phyloP scores from a whole-genome alignment of 2,797 vertebrate species.

The Chelonia mydas region DNA sequence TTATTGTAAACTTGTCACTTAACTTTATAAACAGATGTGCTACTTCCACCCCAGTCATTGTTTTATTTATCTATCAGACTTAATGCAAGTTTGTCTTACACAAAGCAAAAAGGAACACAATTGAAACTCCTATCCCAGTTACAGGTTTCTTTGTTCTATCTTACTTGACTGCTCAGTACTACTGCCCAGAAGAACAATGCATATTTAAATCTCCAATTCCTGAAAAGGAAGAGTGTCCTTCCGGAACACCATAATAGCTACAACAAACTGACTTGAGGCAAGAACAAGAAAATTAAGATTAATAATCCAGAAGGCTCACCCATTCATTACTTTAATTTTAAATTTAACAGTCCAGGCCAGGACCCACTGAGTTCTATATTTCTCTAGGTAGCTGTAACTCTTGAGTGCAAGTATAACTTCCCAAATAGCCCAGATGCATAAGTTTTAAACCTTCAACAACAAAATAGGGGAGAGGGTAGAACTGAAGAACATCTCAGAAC shows the following conservation, averaged over 20 bases:
- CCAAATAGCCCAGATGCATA: background rate
- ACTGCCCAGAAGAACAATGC: slow-evolving; percentile 60
- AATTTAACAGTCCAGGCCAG: background rate
- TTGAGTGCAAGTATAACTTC: background rate
- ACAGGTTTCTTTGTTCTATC: slow-evolving; percentile 59
- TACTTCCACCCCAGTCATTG: slow-evolving; percentile 35
- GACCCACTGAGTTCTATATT: background rate
- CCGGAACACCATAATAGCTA: slow-evolving; percentile 31
- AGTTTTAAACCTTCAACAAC: background rate
- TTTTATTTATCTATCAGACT: slow-evolving; percentile 63
- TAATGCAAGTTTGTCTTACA: slow-evolving; percentile 53
- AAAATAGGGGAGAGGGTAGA: background rate
- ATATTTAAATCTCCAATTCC: slow-evolving; percentile 60
- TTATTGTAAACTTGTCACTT: slow-evolving; percentile 36
- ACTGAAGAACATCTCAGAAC: background rate
- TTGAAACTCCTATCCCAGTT: slow-evolving; percentile 58
- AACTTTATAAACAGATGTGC: slow-evolving; percentile 30
- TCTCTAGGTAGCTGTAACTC: background rate
- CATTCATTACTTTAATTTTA: slow-evolving; percentile 2
- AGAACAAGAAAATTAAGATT: slow-evolving; percentile 12
- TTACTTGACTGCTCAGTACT: slow-evolving; percentile 50
- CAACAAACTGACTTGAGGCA: slow-evolving; percentile 14
- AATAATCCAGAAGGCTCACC: slow-evolving; percentile 29
- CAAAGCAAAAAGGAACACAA: slow-evolving; percentile 42
- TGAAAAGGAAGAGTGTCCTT: slow-evolving; percentile 37